These are phyloP conservation scores for Xylocopa sonorina DNA, from an alignment of 1,140 invertebrate genomes.

Conservation along the genomic window DNA sequence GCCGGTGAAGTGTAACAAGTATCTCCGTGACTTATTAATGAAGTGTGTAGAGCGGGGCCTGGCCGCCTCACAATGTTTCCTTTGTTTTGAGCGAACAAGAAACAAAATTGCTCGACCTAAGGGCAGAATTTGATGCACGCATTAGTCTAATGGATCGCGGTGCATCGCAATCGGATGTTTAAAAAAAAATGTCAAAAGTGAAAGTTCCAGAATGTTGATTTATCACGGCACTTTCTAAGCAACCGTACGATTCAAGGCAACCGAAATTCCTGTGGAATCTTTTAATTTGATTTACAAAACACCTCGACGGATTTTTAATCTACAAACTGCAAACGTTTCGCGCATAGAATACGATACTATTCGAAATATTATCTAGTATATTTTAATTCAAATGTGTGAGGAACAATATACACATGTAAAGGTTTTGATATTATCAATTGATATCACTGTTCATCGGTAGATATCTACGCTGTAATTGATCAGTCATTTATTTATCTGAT, in stretches of 20 bases:
- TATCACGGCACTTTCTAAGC: not conserved
- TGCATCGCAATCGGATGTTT: not conserved
- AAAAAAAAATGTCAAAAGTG: not conserved
- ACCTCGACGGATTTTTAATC: not conserved
- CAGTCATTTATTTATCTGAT: too few relatives aligned
- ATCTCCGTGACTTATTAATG: not conserved
- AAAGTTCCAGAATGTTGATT: constrained; percentile 4
- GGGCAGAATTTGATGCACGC: not conserved
- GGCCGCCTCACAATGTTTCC: not conserved
- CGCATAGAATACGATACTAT: too few relatives aligned
- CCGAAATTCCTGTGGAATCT: too few relatives aligned
- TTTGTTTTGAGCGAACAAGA: not conserved
- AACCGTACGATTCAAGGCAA: not conserved
- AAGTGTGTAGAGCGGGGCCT: not conserved
- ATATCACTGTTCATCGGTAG: too few relatives aligned
- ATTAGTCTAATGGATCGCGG: not conserved
- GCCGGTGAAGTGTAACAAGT: not conserved
- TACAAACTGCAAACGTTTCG: not conserved
- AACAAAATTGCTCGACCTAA: not conserved
- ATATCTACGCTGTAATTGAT: too few relatives aligned
- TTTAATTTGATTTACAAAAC: not conserved
- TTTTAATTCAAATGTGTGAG: too few relatives aligned
- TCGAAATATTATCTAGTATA: too few relatives aligned
- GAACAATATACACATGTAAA: too few relatives aligned
- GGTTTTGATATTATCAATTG: too few relatives aligned